phyloP scores from a whole-genome alignment of 2,888 invertebrate genomes.

The Clistopyga incitator region DNA sequence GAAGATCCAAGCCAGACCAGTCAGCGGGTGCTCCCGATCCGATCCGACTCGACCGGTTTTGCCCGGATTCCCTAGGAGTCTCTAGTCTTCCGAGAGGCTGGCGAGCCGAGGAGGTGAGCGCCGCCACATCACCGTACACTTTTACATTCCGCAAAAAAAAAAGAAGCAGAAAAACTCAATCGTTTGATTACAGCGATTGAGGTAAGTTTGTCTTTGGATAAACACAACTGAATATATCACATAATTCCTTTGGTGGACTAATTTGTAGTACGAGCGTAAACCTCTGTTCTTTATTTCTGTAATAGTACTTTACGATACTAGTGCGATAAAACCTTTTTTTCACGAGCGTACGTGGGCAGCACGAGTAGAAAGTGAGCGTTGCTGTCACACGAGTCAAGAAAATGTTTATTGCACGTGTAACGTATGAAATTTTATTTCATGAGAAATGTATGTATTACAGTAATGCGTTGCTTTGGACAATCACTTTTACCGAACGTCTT shows the following conservation, averaged over 20 bases:
- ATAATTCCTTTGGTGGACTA: background rate
- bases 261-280: background rate
- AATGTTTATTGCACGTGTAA: too few relatives aligned
- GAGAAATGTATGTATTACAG: background rate
- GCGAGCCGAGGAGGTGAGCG: conserved; percentile 48
- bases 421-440: background rate
- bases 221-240: background rate
- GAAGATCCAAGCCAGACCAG: conserved; percentile 60
- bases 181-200: background rate
- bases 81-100: conserved; percentile 78
- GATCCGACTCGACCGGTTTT: conserved; percentile 83
- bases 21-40: conserved; percentile 77
- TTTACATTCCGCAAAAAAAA: conserved; percentile 44
- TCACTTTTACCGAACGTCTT: background rate
- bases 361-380: too few relatives aligned
- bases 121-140: conserved; percentile 51
- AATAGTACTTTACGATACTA: too few relatives aligned
- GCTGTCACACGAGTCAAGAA: too few relatives aligned
- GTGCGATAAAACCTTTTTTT: too few relatives aligned
- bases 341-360: too few relatives aligned
- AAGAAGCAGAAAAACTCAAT: conserved; percentile 24
- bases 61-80: conserved; percentile 82
- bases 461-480: background rate
- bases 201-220: background rate
- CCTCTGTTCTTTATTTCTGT: background rate